Conservation (phyloP, 1,140 invertebrate species). For the Micrasema minimum region DNA sequence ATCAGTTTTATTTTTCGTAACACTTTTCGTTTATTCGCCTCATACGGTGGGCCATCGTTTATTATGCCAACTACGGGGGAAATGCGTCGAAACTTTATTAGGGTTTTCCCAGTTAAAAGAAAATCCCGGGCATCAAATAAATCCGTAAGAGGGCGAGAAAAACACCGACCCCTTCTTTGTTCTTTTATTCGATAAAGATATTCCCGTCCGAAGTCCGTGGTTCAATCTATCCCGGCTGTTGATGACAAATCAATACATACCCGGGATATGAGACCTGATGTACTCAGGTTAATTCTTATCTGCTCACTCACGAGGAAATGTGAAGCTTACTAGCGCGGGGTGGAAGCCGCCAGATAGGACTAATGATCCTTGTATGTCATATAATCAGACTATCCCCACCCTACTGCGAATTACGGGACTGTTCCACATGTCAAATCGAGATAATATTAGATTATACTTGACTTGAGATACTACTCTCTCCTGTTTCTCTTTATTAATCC, state of each 20-base stretch:
- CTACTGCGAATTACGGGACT: no score
- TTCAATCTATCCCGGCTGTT: conserved; percentile 17
- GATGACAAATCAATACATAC: conserved; percentile 48
- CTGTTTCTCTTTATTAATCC: no score
- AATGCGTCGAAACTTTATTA: conserved; percentile 53
- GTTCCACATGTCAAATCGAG: no score
- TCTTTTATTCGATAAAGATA: conserved; percentile 52
- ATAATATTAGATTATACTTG: no score
- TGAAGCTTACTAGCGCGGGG: conserved; percentile 13
- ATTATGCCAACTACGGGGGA: conserved; percentile 46
- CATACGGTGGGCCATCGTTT: conserved; percentile 46
- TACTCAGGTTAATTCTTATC: conserved; percentile 38
- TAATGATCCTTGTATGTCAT: conserved; percentile 23
- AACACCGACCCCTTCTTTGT: conserved; percentile 45
- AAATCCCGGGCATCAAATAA: conserved; percentile 51
- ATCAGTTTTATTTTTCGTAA: conserved; percentile 52
- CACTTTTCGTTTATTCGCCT: conserved; percentile 47
- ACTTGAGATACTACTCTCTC: no score
- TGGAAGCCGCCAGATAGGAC: no score
- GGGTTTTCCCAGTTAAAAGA: conserved; percentile 52
- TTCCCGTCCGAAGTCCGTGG: conserved; percentile 32
- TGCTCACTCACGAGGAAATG: conserved; percentile 16
- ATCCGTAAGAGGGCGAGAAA: conserved; percentile 51
- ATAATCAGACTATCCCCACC: conserved; percentile 1
- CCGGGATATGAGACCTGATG: conserved; percentile 6